Base-by-base conservation (phyloP, 2,888 invertebrate genomes). In the Conops quadrifasciatus region DNA sequence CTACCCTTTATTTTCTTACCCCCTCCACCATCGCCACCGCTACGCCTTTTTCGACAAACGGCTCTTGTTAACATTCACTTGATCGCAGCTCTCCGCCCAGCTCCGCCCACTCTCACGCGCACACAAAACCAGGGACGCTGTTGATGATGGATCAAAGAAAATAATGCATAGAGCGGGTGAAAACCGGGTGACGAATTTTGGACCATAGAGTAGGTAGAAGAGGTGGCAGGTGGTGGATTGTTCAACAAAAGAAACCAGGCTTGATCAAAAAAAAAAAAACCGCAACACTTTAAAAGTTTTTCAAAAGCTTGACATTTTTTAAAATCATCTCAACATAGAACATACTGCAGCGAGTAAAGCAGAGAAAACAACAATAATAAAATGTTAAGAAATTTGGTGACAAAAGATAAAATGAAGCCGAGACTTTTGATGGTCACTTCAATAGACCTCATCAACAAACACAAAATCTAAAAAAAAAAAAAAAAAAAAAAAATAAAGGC, bases 281-380 rank as follows among this genome's bases (percentile, higher is more conserved):
- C 59, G n/a, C 13, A 36, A 60, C 30, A 60, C 19, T 60, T 60
- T 26, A 60, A 60, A 62, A 62, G 43, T 43, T 24, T 45, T 24
- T 21, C 45, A 21, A 19, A 21, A 62, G 45, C 45, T n/a, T 21
- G 13, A 56, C 43, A 43, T 11, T 62, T 21, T 36, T 43, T 9
- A 21, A 13, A 62, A 21, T 2, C 13, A 36, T 11, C 28, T n/a
- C 16, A 43, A 43, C 36, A 62, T 21, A 45, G 11, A 45, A 62
- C 21, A 21, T 21, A 56, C 2, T n/a, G 49, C 36, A 26, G 26
- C 16, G 19, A 7, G 16, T 13, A 30, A 28, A 24, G 7, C 16
- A 21, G 7, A 56, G 19, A 2, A 36, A 15, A 15, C 4, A 36
- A 60, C 13, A 5, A 1, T 16, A 36, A 3, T 30, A 36, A 30